Percentiles rank a stretch among this genome's conserved stretches.
Evolutionary conservation across 1,140 invertebrate genomes (phyloP).

Genomic region (Sycobia sp.): DNA sequence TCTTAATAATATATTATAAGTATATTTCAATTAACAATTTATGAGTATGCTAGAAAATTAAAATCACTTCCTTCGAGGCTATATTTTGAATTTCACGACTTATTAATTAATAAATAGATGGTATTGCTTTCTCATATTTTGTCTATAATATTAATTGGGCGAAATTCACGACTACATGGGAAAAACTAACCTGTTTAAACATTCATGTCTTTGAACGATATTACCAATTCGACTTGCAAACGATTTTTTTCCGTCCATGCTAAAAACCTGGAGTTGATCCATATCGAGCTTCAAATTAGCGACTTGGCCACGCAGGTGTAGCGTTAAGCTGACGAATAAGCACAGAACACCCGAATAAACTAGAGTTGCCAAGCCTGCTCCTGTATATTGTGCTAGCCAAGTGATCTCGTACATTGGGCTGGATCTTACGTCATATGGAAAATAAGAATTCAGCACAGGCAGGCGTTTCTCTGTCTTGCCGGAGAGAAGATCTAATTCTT

Average conservation of each 20-base stretch:
- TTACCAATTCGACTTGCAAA: not conserved
- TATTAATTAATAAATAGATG: no score
- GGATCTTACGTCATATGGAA: slow-evolving; percentile 18
- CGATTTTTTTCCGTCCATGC: not conserved
- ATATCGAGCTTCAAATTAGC: slow-evolving; percentile 8
- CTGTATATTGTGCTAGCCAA: slow-evolving; percentile 16
- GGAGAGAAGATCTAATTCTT: slow-evolving; percentile 16
- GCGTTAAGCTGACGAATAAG: slow-evolving; percentile 11
- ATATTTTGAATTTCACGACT: no score
- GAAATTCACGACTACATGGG: no score
- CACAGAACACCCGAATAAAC: slow-evolving; percentile 14
- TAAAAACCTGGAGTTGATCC: no score
- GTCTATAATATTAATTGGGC: no score
- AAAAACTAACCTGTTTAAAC: slow-evolving; percentile 20
- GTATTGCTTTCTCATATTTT: no score
- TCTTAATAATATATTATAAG: no score
- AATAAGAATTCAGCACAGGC: slow-evolving; percentile 1
- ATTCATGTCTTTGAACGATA: slow-evolving; percentile 5
- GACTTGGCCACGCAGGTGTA: slow-evolving; percentile 21
- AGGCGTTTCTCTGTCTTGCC: not conserved
- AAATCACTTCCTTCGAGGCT: no score
- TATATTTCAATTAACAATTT: no score
- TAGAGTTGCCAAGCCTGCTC: not conserved
- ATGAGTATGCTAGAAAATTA: no score
- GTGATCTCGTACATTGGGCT: slow-evolving; percentile 22